Evolutionary conservation across 1,140 invertebrate species (phyloP).

Genomic region (Pygmarrhopalites habei): DNA sequence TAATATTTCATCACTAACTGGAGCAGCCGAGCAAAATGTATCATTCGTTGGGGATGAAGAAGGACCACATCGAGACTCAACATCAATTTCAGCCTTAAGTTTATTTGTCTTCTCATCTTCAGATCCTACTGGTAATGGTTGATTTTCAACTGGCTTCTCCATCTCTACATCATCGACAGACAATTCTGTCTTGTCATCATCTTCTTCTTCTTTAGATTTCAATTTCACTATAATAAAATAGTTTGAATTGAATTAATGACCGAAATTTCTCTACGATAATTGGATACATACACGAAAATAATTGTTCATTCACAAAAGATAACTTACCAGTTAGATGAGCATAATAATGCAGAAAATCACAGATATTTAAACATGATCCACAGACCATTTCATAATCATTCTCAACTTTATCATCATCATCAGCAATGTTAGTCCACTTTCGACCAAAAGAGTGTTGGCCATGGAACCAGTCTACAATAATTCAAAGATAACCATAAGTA

Average conservation of each 20-base stretch:
- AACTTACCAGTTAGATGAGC: not conserved
- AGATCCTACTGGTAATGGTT: too few relatives aligned
- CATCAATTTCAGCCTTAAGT: not conserved
- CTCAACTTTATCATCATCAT: conserved; percentile 40
- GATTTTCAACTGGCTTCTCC: too few relatives aligned
- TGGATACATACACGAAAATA: too few relatives aligned
- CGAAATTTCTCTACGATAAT: too few relatives aligned
- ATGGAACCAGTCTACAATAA: conserved; percentile 99
- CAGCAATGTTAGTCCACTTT: not conserved
- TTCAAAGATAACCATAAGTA: conserved; percentile 81
- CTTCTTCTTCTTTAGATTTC: too few relatives aligned
- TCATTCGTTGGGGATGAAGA: not conserved
- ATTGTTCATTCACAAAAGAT: too few relatives aligned
- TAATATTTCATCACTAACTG: not conserved
- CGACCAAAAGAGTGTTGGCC: conserved; percentile 43
- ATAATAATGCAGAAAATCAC: conserved; percentile 29
- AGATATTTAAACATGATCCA: conserved; percentile 40
- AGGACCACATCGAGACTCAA: not conserved
- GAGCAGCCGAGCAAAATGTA: not conserved
- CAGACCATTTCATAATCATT: conserved; percentile 50
- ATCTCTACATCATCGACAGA: too few relatives aligned
- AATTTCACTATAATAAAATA: too few relatives aligned
- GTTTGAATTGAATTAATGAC: too few relatives aligned
- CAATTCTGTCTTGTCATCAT: too few relatives aligned
- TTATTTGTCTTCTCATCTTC: not conserved